Evolutionary conservation across 2,888 invertebrate genomes (phyloP), one percentile per base, ranked within the genome.

Genomic region (Agriopis aurantiaria): DNA sequence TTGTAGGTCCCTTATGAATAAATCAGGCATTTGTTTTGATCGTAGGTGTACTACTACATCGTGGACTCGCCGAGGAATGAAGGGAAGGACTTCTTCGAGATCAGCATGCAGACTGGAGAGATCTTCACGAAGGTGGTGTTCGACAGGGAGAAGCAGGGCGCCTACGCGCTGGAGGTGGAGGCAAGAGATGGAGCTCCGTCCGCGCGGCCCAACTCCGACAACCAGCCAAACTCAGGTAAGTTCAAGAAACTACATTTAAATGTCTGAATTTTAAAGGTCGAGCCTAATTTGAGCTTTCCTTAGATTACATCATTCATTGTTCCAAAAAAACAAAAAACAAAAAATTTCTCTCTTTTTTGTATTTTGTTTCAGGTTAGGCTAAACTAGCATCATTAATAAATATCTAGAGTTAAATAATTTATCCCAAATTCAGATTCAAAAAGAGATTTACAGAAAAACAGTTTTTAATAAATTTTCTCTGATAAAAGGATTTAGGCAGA

Each of bases 101-200:
- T 99, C 91, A 98, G 99, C 95, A 96, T 97, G 89, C 97, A 98
- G 91, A 98, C 98, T 45, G 99, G 99, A 33, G 98, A 98, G 91
- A 97, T 99, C 87, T 98, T 97, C 94, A 99, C 99, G 53, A 98
- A 98, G 92, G 96, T 98, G 80, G 97, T 98, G 83, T 99, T 99
- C 95, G 99, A 99, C 95, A 96, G 99, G 76, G 99, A 99, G 94
- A 98, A 98, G 95, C 98, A 99, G 89, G 98, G 98, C 57, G 98
- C 99, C 70, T 99, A 99, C 94, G 99, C 99, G 49, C 94, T 99
- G 86, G 99, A 99, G 88, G 99, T 99, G 82, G 98, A 98, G 90
- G 99, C 99, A 0, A 95, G 98, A 69, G 99, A 99, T 88, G 99
- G 99, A 64, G 98, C 98, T 68, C 97, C 98, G n/a, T 99, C 99